Evolutionary conservation across 2,797 vertebrate species (phyloP), one percentile per base, ranked within the genome.

Genomic region (Onychomys torridus): DNA sequence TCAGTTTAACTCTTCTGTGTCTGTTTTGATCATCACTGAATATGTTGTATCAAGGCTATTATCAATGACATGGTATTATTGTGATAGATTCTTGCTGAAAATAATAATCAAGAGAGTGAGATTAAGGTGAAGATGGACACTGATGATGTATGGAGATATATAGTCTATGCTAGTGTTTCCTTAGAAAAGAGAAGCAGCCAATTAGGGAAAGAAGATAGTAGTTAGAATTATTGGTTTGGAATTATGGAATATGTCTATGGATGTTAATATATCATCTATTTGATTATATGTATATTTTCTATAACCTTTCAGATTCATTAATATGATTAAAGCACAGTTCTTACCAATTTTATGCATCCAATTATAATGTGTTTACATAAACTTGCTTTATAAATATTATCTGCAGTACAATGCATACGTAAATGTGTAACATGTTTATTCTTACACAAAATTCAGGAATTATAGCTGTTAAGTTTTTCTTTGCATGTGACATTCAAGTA

Each of bases 61-160:
- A 65, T 23, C 52, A 93, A 40, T 1, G 19, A 86, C 7, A 43
- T 13, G 61, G 9, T 57, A 34, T 27, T 93, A 71, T 17, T 5
- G 76, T 78, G 85, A 83, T 75, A 37, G 25, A 13, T 87, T 21
- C 78, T 90, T 96, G 23, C 29, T 83, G 40, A 83, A 86, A 71
- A 71, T 57, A 46, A 40, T 79, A 81, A 78, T 63, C 27, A 76
- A 83, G 63, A 81, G 34, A 86, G 17, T 46, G 49, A 21, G 23
- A 59, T 61, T 89, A 79, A 27, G 12, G 69, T 92, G 40, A 91
- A 52, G 32, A 9, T 93, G 27, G 65, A 57, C n/a, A 59, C 59
- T 52, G 86, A 71, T 83, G 43, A 91, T 88, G 92, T 91, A 77
- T 52, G 77, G 23, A 96, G 34, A 13, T 46, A 94, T 32, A 55